Conservation (phyloP, 2,797 vertebrate species). For the Dryobates pubescens region DNA sequence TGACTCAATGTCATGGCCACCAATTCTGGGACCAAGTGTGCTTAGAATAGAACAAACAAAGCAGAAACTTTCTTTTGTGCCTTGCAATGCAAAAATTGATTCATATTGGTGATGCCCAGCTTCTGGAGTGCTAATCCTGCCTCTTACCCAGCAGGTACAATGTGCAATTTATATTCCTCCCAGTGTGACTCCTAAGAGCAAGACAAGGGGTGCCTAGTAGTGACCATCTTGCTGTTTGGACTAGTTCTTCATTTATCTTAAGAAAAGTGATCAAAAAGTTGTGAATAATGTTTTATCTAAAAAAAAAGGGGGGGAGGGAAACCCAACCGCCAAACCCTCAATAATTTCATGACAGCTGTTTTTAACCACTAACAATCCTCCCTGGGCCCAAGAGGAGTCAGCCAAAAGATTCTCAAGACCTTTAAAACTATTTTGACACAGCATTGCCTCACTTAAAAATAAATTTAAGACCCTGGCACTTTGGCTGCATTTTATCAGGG, state of each 20-base stretch:
- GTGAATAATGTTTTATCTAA: neutral
- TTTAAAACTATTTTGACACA: conserved; percentile 31
- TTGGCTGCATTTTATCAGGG: neutral
- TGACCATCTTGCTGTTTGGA: neutral
- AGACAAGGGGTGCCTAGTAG: neutral
- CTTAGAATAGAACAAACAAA: neutral
- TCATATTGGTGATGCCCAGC: neutral
- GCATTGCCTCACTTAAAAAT: neutral
- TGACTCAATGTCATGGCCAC: neutral
- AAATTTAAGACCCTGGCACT: neutral
- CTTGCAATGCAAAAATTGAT: neutral
- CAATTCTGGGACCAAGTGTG: neutral
- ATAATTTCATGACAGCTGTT: neutral
- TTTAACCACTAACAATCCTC: neutral
- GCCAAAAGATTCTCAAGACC: neutral
- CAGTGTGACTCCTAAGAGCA: neutral
- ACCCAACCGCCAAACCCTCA: too few species aligned
- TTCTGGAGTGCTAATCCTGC: neutral
- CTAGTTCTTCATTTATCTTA: neutral
- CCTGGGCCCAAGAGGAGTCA: rapidly evolving
- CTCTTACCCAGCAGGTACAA: neutral
- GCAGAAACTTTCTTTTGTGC: neutral
- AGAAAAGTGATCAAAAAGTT: neutral
- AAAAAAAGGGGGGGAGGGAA: neutral
- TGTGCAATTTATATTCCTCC: rapidly evolving